phyloP scores from a whole-genome alignment of 2,113 vertebrate species.

The Numida meleagris region DNA sequence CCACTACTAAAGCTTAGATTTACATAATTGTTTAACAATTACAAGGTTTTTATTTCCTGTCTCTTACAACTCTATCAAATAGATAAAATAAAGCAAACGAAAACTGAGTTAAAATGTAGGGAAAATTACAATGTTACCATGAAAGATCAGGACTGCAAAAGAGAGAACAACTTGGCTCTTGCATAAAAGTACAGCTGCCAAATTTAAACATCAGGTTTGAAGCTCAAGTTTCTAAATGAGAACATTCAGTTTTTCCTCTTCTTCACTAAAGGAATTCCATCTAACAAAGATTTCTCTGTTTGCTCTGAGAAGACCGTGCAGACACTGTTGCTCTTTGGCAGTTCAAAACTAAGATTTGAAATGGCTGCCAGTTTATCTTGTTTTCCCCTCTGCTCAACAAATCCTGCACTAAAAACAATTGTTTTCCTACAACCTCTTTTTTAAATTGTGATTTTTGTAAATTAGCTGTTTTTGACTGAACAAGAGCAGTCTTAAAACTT shows the following conservation, averaged over 20 bases:
- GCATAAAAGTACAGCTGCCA: accelerated
- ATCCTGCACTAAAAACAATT: neutral
- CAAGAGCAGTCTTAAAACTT: neutral
- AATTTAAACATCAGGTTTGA: neutral
- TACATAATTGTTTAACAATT: neutral
- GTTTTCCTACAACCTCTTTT: accelerated
- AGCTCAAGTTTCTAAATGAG: neutral
- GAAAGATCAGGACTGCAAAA: neutral
- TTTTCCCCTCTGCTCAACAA: neutral
- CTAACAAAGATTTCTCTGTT: neutral
- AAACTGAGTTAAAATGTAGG: neutral
- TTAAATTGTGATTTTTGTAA: neutral
- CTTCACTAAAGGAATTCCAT: neutral
- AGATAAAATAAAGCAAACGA: neutral
- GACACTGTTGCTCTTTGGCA: neutral
- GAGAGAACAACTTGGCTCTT: neutral
- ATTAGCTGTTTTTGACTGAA: neutral
- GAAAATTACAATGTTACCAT: neutral
- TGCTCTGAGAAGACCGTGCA: neutral
- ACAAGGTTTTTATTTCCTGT: neutral
- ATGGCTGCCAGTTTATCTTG: neutral
- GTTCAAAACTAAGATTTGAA: neutral
- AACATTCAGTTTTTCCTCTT: neutral
- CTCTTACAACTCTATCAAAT: neutral
- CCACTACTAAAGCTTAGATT: neutral